Percentiles rank a stretch among this genome's conserved stretches.
These are phyloP conservation scores for Corvus moneduloides DNA, from an alignment of 2,113 vertebrate genomes.

Conservation along the genomic window DNA sequence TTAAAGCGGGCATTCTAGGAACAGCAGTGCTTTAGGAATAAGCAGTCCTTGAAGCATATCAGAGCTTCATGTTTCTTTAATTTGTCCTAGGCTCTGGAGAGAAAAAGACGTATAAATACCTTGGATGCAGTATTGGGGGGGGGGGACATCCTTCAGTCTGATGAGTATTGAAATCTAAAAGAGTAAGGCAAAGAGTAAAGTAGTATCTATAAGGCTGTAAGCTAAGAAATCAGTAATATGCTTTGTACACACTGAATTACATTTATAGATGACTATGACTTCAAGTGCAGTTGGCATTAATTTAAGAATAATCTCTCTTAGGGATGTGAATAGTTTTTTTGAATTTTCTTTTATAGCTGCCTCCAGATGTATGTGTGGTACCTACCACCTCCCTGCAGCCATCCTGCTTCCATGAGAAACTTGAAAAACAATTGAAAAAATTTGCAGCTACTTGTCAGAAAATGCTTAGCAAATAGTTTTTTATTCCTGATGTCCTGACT, in stretches of 20 bases:
- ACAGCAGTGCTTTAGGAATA: not conserved
- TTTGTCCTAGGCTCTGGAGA: not conserved
- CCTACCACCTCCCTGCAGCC: not conserved
- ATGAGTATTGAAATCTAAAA: not conserved
- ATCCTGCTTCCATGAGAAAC: not conserved
- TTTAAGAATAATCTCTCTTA: not conserved
- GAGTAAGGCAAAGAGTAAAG: not conserved
- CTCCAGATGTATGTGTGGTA: not conserved
- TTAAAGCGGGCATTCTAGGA: not conserved
- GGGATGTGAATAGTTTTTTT: not conserved
- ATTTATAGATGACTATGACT: not conserved
- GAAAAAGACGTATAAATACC: not conserved
- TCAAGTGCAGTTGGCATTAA: not conserved
- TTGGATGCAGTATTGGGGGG: rapidly evolving
- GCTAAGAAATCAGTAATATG: not conserved
- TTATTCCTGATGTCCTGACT: not conserved
- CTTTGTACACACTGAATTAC: not conserved
- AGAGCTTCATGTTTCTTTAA: not conserved
- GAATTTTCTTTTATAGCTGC: not conserved
- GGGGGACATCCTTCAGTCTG: not conserved
- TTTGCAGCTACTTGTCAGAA: not conserved
- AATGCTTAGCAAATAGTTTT: not conserved
- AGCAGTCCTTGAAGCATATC: not conserved
- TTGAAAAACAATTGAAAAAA: not conserved
- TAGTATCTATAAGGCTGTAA: not conserved